Conservation (phyloP, 2,113 vertebrate species). For the Narcine bancroftii region DNA sequence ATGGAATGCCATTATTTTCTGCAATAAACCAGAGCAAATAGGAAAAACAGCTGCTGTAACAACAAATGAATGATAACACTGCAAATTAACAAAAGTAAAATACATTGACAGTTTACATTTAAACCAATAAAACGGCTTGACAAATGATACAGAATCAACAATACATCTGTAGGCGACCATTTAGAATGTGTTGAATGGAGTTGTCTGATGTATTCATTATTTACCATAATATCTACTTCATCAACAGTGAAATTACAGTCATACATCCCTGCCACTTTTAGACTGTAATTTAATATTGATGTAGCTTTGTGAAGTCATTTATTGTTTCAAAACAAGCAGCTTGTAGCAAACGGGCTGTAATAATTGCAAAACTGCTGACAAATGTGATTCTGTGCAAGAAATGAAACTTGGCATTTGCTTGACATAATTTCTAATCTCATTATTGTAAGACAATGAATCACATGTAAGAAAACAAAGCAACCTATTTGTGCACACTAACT, state of each 20-base stretch:
- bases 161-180: not conserved
- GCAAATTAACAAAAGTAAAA: constrained; percentile 16
- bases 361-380: not conserved
- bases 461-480: not conserved
- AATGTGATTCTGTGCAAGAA: not conserved
- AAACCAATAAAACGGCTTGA: not conserved
- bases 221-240: not conserved
- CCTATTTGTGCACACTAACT: not conserved
- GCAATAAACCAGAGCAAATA: not conserved
- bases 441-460: too few species aligned
- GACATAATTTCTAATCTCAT: not conserved
- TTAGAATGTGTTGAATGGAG: not conserved
- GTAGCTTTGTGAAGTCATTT: not conserved
- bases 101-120: constrained; percentile 8
- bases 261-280: constrained; percentile 16
- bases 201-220: not conserved
- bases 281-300: constrained; percentile 1
- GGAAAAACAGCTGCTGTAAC: not conserved
- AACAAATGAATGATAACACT: not conserved
- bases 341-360: constrained; percentile 1
- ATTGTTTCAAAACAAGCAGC: not conserved
- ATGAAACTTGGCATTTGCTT: not conserved
- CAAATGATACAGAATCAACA: not conserved
- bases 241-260: constrained; percentile 33
- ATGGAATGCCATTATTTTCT: not conserved